These are phyloP conservation scores for Ectobius pallidus DNA, from an alignment of 2,888 invertebrate genomes.

Conservation along the genomic window DNA sequence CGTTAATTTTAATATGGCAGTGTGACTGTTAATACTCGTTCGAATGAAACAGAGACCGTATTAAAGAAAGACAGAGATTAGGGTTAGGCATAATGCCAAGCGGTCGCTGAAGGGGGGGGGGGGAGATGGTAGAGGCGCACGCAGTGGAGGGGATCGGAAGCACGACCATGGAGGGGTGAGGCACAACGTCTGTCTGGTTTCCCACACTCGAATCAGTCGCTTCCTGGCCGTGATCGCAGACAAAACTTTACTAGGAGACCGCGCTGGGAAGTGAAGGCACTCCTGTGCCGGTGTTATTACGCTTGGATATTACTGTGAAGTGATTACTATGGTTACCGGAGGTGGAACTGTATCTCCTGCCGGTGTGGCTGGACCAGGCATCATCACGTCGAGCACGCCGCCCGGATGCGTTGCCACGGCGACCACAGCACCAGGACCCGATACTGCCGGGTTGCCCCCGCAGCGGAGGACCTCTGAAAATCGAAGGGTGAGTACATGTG, in stretches of 20 bases:
- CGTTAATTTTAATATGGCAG: too few relatives aligned
- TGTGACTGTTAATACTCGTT: too few relatives aligned
- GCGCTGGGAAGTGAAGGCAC: neutral
- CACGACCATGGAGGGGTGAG: neutral
- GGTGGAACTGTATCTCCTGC: conserved; percentile 28
- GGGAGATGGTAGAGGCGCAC: neutral
- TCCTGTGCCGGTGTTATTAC: neutral
- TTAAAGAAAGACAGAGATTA: too few relatives aligned
- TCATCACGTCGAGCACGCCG: conserved; percentile 3
- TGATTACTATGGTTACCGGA: conserved; percentile 33
- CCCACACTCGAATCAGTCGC: conserved; percentile 2
- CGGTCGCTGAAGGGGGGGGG: neutral
- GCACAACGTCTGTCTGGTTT: neutral
- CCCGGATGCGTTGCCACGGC: conserved; percentile 3
- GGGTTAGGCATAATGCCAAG: neutral
- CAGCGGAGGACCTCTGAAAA: conserved; percentile 29
- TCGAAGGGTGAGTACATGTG: conserved; percentile 34
- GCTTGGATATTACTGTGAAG: neutral
- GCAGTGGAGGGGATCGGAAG: neutral
- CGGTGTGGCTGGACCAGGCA: conserved; percentile 10
- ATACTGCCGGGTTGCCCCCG: conserved; percentile 25
- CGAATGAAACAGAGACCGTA: too few relatives aligned
- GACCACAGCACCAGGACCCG: conserved; percentile 20
- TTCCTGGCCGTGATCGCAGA: neutral
- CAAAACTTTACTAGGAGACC: neutral